Evolutionary conservation across 2,888 invertebrate genomes (phyloP).

Genomic region (Eupithecia exiguata): DNA sequence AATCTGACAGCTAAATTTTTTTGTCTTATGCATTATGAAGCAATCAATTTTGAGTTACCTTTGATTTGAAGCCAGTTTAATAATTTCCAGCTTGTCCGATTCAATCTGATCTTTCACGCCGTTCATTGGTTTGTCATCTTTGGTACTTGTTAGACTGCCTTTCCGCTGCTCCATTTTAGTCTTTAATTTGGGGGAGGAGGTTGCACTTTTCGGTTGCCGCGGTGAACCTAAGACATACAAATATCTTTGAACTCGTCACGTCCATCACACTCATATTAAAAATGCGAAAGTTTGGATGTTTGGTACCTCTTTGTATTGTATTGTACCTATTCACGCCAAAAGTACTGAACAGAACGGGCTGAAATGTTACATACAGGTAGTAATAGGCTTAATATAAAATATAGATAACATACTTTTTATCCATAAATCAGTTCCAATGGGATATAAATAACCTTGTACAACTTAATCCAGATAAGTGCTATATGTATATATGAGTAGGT

Average conservation of each 20-base stretch:
- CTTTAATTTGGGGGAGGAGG: conserved; percentile 76
- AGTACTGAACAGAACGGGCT: too few species aligned
- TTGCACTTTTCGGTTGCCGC: conserved; percentile 75
- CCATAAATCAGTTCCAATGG: too few species aligned
- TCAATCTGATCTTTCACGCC: conserved; percentile 66
- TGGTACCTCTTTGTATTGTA: too few species aligned
- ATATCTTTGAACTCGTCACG: background rate
- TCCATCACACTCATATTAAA: too few species aligned
- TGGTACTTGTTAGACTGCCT: conserved; percentile 65
- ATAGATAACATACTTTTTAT: too few species aligned
- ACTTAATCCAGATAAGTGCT: too few species aligned
- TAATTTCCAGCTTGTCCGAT: conserved; percentile 65
- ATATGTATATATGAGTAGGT: too few species aligned
- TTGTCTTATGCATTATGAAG: background rate
- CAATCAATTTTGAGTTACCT: conserved; percentile 39
- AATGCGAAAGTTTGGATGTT: too few species aligned
- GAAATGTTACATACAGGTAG: too few species aligned
- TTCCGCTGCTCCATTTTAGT: conserved; percentile 75
- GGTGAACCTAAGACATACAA: conserved; percentile 57
- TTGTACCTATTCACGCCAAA: too few species aligned
- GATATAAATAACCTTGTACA: too few species aligned
- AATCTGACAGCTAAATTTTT: background rate
- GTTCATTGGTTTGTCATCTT: conserved; percentile 64
- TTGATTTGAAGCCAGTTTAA: conserved; percentile 74
- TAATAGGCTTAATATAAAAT: too few species aligned